Evolutionary conservation across 2,888 invertebrate species (phyloP), one percentile per base, ranked within the genome.

Genomic region (Adineta ricciae): DNA sequence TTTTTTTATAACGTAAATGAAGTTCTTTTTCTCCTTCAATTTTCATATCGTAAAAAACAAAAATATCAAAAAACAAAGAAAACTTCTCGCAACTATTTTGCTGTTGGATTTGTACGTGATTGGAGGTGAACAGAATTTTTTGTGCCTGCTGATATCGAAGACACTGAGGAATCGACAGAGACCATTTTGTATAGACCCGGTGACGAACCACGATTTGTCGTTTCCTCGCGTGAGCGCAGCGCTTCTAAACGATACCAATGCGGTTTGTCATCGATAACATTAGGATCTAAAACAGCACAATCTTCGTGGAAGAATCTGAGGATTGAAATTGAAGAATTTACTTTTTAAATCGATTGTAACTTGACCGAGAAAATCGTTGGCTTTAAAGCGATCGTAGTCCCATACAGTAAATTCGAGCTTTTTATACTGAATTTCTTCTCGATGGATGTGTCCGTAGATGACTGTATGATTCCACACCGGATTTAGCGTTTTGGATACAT

Each of bases 381-480:
- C 91, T 86, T 91, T 91, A 88, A 91, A 91, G 78, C 91, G 89
- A 88, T 92, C 92, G 88, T 92, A 92, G 88, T 93, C 92, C 92
- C 93, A 93, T 16, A 92, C 92, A 1, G 92, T 92, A 83, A 93
- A 91, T 88, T 93, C 93, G 84, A 93, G 89, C 84, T 91, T 91
- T 87, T 91, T 91, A 84, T 90, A 89, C 84, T 89, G 88, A 38
- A 93, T 89, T 84, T 92, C 91, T 38, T 90, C 89, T 9, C 89
- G 88, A 41, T 91, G 89, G 4, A 92, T 88, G 86, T 92, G 90
- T 86, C 92, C 91, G 88, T 92, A 93, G 49, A 92, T 92, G 87
- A 93, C 91, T 2, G 92, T 92, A 88, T 93, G 93, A 87, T 93
- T 92, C 92, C 93, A 93, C 87, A 92, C 92, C 0, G 93, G 93